Evolutionary conservation across 2,888 invertebrate species (phyloP).

Genomic region (Omphaloscelis lunosa): DNA sequence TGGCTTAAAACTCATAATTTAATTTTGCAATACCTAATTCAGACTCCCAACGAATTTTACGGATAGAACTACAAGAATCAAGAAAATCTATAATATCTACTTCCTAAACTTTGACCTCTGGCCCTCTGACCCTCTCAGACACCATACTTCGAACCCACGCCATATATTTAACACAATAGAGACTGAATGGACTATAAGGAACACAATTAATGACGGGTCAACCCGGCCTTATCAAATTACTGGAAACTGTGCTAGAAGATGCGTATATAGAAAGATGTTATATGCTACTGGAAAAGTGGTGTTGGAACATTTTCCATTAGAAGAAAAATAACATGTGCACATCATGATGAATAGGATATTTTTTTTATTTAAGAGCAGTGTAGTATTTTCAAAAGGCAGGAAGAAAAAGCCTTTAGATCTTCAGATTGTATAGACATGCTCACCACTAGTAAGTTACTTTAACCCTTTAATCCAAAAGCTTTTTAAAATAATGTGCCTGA

Average conservation of each 20-base stretch:
- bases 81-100: constrained; percentile 13
- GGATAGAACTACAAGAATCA: neutral
- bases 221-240: constrained; percentile 59
- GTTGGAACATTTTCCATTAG: neutral
- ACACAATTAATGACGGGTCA: constrained; percentile 53
- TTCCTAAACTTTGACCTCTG: constrained; percentile 13
- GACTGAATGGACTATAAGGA: constrained; percentile 49
- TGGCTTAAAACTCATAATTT: neutral
- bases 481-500: neutral
- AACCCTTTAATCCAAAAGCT: neutral
- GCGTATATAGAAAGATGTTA: neutral
- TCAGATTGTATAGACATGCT: neutral
- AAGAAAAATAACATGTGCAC: neutral
- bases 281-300: neutral
- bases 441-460: neutral
- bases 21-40: neutral
- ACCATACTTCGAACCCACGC: neutral
- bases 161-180: constrained; percentile 61
- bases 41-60: neutral
- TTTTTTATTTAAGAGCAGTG: neutral
- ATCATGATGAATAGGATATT: neutral
- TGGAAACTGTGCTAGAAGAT: constrained; percentile 3
- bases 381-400: neutral
- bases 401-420: neutral
- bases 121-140: constrained; percentile 15